These are phyloP conservation scores for Xestobium rufovillosum DNA, from an alignment of 2,888 invertebrate species.

Conservation along the genomic window DNA sequence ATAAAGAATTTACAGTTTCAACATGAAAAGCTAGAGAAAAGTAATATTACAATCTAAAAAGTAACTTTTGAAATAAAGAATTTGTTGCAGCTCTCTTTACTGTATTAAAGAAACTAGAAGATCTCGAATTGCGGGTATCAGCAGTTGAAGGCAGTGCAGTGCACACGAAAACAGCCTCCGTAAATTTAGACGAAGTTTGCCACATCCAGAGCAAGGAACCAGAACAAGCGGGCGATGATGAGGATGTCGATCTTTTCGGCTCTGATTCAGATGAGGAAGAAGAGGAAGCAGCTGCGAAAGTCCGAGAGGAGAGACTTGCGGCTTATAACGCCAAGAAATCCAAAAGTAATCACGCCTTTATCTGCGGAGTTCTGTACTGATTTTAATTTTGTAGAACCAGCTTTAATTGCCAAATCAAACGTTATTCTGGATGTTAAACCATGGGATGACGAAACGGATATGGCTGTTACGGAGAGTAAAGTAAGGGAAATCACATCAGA, in stretches of 20 bases:
- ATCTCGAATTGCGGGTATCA: slow-evolving; percentile 26
- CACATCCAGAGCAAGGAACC: slow-evolving; percentile 14
- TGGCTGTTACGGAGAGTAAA: slow-evolving; percentile 71
- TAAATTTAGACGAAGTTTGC: slow-evolving; percentile 18
- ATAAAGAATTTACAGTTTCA: too few relatives aligned
- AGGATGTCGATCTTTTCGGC: slow-evolving; percentile 74
- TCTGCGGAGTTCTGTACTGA: slow-evolving; percentile 5
- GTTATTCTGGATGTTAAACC: slow-evolving; percentile 93
- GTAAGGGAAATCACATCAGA: slow-evolving; percentile 74
- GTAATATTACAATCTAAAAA: too few relatives aligned
- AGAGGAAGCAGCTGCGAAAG: slow-evolving; percentile 63
- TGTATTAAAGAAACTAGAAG: slow-evolving; percentile 25
- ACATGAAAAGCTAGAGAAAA: too few relatives aligned
- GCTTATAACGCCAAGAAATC: slow-evolving; percentile 89
- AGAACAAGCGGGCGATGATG: slow-evolving; percentile 53
- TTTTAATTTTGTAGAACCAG: slow-evolving; percentile 58
- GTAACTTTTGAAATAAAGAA: too few relatives aligned
- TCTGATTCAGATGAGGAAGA: slow-evolving; percentile 77
- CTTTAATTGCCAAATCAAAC: slow-evolving; percentile 87
- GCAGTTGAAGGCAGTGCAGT: slow-evolving; percentile 21
- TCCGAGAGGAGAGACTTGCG: slow-evolving; percentile 76
- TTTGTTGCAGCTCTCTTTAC: slow-evolving; percentile 27
- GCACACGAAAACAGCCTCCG: slow-evolving; percentile 28
- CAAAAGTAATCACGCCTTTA: slow-evolving; percentile 54
- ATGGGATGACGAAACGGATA: slow-evolving; percentile 89